A percentile compares a stretch with the other conserved stretches of the same genome.
These are phyloP conservation scores for Euproctis similis DNA, from an alignment of 2,888 invertebrate genomes.

Conservation along the genomic window DNA sequence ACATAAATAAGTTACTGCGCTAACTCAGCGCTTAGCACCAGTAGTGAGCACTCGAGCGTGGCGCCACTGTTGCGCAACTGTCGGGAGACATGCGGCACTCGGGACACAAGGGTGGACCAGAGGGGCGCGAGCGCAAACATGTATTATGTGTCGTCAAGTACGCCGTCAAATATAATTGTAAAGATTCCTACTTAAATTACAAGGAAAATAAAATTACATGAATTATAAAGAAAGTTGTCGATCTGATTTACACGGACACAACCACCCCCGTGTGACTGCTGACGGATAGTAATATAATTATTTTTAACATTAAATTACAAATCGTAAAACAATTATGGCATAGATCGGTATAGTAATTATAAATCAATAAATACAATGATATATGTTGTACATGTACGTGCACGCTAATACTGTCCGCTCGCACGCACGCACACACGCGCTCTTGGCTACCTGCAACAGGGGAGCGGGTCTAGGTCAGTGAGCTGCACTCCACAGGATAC, in stretches of 20 bases:
- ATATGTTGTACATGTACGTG: constrained; percentile 36
- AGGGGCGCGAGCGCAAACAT: constrained; percentile 37
- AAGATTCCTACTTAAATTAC: constrained; percentile 44
- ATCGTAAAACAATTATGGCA: constrained; percentile 66
- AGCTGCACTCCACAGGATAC: no score
- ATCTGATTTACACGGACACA: constrained; percentile 34
- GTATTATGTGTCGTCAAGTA: constrained; percentile 52
- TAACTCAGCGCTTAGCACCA: constrained; percentile 51
- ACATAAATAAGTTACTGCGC: constrained; percentile 14
- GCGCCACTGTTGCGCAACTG: constrained; percentile 1
- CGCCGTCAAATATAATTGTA: constrained; percentile 38
- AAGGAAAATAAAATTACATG: constrained; percentile 35
- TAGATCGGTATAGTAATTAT: constrained; percentile 45
- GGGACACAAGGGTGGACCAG: constrained; percentile 31
- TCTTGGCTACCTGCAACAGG: constrained; percentile 6
- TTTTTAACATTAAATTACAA: constrained; percentile 55
- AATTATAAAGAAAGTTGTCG: constrained; percentile 38
- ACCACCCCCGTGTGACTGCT: constrained; percentile 31
- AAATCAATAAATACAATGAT: constrained; percentile 51
- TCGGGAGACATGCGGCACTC: not conserved
- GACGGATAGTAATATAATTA: constrained; percentile 24
- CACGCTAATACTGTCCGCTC: constrained; percentile 6
- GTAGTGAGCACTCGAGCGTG: constrained; percentile 35
- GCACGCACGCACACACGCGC: constrained; percentile 1
- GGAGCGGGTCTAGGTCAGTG: no score